A percentile compares a stretch with the other conserved stretches of the same genome.
Evolutionary conservation across 2,113 vertebrate genomes (phyloP).

Genomic region (Tetraodon nigroviridis): DNA sequence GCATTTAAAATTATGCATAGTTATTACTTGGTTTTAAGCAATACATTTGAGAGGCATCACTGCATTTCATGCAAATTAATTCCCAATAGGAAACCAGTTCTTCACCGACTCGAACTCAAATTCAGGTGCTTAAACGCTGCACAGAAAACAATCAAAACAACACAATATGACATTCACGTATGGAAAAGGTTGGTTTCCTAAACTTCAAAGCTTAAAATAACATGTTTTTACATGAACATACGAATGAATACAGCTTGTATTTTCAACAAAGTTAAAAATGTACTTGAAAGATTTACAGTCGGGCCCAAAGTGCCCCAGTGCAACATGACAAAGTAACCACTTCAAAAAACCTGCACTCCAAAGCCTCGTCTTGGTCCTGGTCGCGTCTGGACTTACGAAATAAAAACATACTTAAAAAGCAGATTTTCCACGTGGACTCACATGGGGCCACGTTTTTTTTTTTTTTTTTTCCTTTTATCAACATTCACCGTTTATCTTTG

Average conservation of each 20-base stretch:
- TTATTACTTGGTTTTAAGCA: constrained; percentile 67
- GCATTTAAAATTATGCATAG: constrained; percentile 74
- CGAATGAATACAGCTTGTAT: constrained; percentile 59
- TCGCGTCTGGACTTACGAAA: constrained; percentile 35
- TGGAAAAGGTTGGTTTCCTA: constrained; percentile 65
- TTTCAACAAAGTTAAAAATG: constrained; percentile 52
- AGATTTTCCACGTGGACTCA: constrained; percentile 29
- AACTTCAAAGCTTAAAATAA: constrained; percentile 67
- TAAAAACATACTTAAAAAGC: constrained; percentile 30
- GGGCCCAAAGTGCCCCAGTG: constrained; percentile 72
- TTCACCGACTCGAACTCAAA: constrained; percentile 44
- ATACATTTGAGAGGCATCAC: constrained; percentile 59
- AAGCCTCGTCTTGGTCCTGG: constrained; percentile 39
- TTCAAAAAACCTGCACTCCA: constrained; percentile 50
- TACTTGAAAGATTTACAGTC: constrained; percentile 42
- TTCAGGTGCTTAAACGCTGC: constrained; percentile 62
- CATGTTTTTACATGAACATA: constrained; percentile 66
- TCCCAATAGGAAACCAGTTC: constrained; percentile 41
- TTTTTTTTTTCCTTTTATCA: constrained; percentile 13
- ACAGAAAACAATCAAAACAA: constrained; percentile 56
- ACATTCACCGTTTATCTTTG: constrained; percentile 59
- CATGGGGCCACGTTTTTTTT: neutral
- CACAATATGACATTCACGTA: constrained; percentile 70
- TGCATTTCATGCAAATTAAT: constrained; percentile 70
- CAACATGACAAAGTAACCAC: constrained; percentile 67